phyloP scores from a whole-genome alignment of 23 tunicate genomes.

The Ciona savignyi region DNA sequence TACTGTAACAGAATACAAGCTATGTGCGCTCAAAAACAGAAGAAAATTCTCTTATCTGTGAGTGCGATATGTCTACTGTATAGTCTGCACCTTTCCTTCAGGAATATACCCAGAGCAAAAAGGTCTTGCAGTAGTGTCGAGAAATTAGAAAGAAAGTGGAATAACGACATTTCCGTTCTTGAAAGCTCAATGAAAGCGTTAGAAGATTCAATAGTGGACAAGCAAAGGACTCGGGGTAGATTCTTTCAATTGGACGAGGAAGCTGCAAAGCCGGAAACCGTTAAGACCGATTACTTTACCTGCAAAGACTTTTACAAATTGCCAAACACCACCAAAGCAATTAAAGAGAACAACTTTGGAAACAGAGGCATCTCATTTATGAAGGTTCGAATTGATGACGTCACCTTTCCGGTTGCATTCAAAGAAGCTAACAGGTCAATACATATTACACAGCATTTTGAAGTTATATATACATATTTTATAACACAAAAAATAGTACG shows the following conservation, averaged over 20 bases:
- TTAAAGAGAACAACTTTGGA: constrained; percentile 59
- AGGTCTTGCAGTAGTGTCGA: background rate
- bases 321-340: constrained; percentile 28
- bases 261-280: background rate
- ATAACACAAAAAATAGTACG: background rate
- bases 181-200: background rate
- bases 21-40: background rate
- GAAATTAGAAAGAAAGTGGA: background rate
- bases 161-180: background rate
- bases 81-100: background rate
- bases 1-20: background rate
- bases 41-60: background rate
- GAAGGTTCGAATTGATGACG: constrained; percentile 45
- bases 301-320: constrained; percentile 45
- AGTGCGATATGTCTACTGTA: background rate
- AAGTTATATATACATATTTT: background rate
- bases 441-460: background rate
- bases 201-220: background rate
- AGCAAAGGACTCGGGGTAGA: background rate
- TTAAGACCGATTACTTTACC: constrained; percentile 29
- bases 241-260: background rate
- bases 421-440: constrained; percentile 83
- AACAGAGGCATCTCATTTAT: constrained; percentile 84
- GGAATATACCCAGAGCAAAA: background rate
- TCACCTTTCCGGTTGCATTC: constrained; percentile 41